These are phyloP conservation scores for Argya squamiceps DNA, from an alignment of 2,797 vertebrate genomes.

Conservation along the genomic window DNA sequence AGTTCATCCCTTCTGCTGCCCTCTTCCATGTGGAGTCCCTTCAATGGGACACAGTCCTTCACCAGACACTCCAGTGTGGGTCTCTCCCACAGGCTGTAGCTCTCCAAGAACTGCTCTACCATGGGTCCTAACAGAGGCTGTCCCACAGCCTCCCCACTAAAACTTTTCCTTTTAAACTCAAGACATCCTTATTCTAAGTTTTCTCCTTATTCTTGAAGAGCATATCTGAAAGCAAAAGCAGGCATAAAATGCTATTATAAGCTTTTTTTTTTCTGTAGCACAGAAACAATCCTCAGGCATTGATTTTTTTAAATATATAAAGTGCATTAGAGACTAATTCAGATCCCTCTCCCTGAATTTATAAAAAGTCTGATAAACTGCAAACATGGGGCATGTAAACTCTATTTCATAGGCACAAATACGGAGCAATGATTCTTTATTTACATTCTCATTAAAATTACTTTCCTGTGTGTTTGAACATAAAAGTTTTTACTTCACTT, in stretches of 20 bases:
- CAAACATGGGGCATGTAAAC: neutral
- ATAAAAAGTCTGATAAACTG: constrained; percentile 26
- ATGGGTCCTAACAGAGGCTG: neutral
- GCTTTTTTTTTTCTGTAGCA: neutral
- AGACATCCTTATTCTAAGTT: neutral
- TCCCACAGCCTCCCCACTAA: fast-evolving
- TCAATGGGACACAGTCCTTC: neutral
- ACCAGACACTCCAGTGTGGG: fast-evolving
- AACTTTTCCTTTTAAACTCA: neutral
- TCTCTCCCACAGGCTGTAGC: neutral
- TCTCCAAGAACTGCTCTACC: neutral
- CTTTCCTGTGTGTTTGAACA: constrained; percentile 26
- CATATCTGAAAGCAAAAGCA: neutral
- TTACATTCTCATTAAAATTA: constrained; percentile 40
- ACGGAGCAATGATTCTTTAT: neutral
- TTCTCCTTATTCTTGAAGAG: neutral
- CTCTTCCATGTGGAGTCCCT: neutral
- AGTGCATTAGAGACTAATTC: neutral
- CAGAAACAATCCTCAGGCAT: neutral
- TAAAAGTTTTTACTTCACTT: constrained; percentile 48
- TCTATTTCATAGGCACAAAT: neutral
- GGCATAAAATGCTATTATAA: neutral
- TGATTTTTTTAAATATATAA: neutral
- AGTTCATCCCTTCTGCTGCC: neutral
- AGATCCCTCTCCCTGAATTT: neutral